Percentiles rank a stretch among this genome's conserved stretches.
Evolutionary conservation across 2,113 vertebrate genomes (phyloP).

Genomic region (Falco punctatus): DNA sequence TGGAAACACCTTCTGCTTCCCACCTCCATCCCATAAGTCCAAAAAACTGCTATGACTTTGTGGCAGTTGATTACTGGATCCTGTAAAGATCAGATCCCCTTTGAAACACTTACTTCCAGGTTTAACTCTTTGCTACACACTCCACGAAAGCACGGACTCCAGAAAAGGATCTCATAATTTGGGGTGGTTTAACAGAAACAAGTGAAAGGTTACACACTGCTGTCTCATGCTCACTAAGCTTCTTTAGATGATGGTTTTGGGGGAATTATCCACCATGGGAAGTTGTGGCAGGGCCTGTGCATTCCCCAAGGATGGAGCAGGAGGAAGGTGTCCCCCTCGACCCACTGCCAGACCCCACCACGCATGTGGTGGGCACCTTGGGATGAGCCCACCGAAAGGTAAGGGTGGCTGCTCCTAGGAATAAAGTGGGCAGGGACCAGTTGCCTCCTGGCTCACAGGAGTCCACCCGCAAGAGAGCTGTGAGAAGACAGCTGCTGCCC

Average conservation of each 20-base stretch:
- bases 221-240: background rate
- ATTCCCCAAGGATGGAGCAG: background rate
- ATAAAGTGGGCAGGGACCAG: background rate
- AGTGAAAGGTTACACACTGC: background rate
- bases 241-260: background rate
- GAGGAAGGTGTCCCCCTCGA: background rate
- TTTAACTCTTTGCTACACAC: background rate
- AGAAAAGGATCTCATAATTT: background rate
- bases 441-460: background rate
- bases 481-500: background rate
- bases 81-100: background rate
- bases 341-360: background rate
- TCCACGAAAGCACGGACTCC: background rate
- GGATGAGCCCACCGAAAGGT: background rate
- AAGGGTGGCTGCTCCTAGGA: background rate
- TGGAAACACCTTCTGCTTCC: background rate
- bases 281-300: too few species aligned
- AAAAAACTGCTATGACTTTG: background rate
- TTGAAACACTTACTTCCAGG: background rate
- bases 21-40: background rate
- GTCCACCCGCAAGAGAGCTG: background rate
- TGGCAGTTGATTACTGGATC: accelerated
- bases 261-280: background rate
- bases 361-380: accelerated
- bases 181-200: background rate